Percentiles rank a stretch among this genome's conserved stretches.
Conservation (phyloP, 2,797 vertebrate species). For the Danio albolineatus region DNA sequence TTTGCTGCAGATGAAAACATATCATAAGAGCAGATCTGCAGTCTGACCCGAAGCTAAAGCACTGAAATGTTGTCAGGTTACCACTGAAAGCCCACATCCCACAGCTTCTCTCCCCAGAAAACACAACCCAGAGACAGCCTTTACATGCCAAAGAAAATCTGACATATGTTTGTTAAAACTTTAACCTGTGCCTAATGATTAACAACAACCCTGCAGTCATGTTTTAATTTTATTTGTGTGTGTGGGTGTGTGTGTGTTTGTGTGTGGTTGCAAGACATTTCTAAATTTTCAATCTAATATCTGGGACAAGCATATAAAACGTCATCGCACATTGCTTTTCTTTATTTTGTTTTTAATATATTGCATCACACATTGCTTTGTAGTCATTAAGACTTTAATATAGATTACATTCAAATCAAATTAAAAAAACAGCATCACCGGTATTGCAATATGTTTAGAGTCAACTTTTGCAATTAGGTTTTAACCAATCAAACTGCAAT, state of each 20-base stretch:
- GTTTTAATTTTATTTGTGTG: not conserved
- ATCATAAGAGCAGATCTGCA: not conserved
- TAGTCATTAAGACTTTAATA: not conserved
- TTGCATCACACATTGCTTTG: not conserved
- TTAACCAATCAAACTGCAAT: not conserved
- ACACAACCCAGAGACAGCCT: constrained; percentile 17
- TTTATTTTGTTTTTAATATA: not conserved
- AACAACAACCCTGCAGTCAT: not conserved
- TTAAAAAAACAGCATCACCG: constrained; percentile 3
- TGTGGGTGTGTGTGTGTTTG: too few relatives aligned
- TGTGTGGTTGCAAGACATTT: too few relatives aligned
- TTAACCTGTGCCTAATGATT: constrained; percentile 21
- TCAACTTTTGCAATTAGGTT: constrained; percentile 4
- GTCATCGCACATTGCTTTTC: not conserved
- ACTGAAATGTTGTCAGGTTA: constrained; percentile 23
- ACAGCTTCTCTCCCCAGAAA: constrained; percentile 6
- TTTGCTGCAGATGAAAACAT: constrained; percentile 27
- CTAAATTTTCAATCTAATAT: not conserved
- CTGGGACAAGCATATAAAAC: not conserved
- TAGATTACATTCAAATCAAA: not conserved
- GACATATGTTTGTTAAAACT: not conserved
- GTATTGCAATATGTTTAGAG: not conserved
- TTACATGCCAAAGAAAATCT: not conserved
- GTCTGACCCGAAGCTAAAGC: constrained; percentile 24
- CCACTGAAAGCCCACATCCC: not conserved